Conservation (phyloP, 2,888 invertebrate species). For the Drosophila atroscutellata region DNA sequence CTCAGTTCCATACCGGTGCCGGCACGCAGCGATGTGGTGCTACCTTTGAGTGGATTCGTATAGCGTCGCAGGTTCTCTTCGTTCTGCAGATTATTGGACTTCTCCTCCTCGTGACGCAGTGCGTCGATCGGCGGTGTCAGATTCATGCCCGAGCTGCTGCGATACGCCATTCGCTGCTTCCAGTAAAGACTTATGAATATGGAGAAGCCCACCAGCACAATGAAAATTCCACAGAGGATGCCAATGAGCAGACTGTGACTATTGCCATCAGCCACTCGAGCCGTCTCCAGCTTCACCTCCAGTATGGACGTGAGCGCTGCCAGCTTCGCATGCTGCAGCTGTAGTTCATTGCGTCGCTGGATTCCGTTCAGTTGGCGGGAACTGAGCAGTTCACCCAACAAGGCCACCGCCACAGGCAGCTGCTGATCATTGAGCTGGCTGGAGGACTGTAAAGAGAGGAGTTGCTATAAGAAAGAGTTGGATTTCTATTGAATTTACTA, state of each 20-base stretch:
- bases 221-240: conserved; percentile 84
- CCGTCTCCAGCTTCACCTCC: conserved; percentile 91
- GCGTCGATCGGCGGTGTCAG: conserved; percentile 87
- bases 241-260: conserved; percentile 85
- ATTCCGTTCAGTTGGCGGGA: conserved; percentile 85
- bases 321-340: conserved; percentile 86
- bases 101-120: conserved; percentile 92
- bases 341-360: conserved; percentile 82
- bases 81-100: conserved; percentile 95
- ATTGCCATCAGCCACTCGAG: conserved; percentile 85
- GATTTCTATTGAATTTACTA: not conserved
- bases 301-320: conserved; percentile 90
- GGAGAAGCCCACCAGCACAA: conserved; percentile 84
- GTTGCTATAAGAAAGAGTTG: not conserved
- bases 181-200: conserved; percentile 86
- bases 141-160: conserved; percentile 86
- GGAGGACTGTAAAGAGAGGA: conserved; percentile 85
- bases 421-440: conserved; percentile 85
- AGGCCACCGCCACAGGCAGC: conserved; percentile 86
- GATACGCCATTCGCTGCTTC: conserved; percentile 86
- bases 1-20: conserved; percentile 86
- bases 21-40: conserved; percentile 86
- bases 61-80: conserved; percentile 94
- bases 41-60: conserved; percentile 91
- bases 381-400: conserved; percentile 88